A percentile compares a stretch with the other conserved stretches of the same genome.
These are phyloP conservation scores for Ericerus pela DNA, from an alignment of 1,140 invertebrate genomes.

Conservation along the genomic window DNA sequence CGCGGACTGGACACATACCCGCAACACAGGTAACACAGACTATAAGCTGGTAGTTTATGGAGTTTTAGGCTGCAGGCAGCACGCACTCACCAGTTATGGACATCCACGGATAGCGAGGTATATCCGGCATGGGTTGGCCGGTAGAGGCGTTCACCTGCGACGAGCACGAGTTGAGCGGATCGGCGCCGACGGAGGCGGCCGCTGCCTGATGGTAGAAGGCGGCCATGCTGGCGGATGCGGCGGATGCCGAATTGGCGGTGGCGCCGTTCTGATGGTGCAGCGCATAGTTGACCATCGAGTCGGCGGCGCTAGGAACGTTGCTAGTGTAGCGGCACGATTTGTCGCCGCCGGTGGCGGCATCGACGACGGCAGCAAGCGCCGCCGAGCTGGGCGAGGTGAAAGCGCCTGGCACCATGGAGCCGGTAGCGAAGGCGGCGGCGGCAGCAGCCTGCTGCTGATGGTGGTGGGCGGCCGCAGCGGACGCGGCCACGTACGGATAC, in stretches of 20 bases:
- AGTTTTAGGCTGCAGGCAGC: too few species aligned
- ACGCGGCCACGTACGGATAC: slow-evolving; percentile 45
- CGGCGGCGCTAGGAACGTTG: slow-evolving; percentile 44
- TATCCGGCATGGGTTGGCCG: slow-evolving; percentile 63
- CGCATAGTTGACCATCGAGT: slow-evolving; percentile 66
- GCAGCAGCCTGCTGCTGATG: slow-evolving; percentile 52
- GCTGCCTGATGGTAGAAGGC: slow-evolving; percentile 75
- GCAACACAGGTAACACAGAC: too few species aligned
- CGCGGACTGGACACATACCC: too few species aligned
- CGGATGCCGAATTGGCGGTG: slow-evolving; percentile 40
- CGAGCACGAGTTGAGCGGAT: slow-evolving; percentile 45
- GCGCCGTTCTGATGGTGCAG: slow-evolving; percentile 52
- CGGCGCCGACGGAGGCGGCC: slow-evolving; percentile 45
- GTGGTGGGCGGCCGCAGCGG: slow-evolving; percentile 39
- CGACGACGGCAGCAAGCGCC: slow-evolving; percentile 43
- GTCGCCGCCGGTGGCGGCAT: slow-evolving; percentile 40
- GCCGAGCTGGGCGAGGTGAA: slow-evolving; percentile 37
- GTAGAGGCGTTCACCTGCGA: slow-evolving; percentile 40
- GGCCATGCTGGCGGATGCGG: slow-evolving; percentile 57
- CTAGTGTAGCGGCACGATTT: slow-evolving; percentile 63
- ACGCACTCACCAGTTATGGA: slow-evolving; percentile 82
- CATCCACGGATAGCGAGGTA: slow-evolving; percentile 93
- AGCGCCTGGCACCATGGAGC: slow-evolving; percentile 39
- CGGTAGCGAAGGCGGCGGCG: slow-evolving; percentile 45
- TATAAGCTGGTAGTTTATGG: too few species aligned